These are phyloP conservation scores for Montipora capricornis DNA, from an alignment of 64 coral and sea anemone species.

Conservation along the genomic window DNA sequence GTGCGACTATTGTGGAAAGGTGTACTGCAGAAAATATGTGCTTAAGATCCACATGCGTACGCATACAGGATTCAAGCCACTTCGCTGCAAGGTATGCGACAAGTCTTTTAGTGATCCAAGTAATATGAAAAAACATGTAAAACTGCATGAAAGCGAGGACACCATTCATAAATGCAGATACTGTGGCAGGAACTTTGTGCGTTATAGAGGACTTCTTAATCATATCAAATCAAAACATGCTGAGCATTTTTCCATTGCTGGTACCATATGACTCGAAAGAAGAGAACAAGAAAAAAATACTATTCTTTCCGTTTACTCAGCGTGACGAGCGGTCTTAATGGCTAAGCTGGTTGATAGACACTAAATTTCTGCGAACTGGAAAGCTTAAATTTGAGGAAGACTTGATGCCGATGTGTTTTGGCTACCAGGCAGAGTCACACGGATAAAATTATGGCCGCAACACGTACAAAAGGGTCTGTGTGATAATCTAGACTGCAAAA, in stretches of 20 bases:
- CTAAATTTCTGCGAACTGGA: no score
- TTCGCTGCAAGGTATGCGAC: conserved; percentile 95
- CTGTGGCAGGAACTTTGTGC: conserved; percentile 92
- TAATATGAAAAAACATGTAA: conserved; percentile 99
- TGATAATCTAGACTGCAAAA: no score
- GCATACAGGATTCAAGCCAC: conserved; percentile 97
- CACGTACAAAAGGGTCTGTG: no score
- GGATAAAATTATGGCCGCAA: no score
- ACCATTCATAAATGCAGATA: conserved; percentile 94
- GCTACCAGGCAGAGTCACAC: no score
- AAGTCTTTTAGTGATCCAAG: conserved; percentile 99
- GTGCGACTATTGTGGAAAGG: conserved; percentile 97
- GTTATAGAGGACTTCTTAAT: conserved; percentile 87
- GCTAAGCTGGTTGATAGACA: no score
- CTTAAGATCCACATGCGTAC: conserved; percentile 99
- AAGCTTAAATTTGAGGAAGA: no score
- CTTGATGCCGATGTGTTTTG: no score
- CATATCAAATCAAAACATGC: conserved; percentile 98
- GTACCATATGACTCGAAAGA: not conserved
- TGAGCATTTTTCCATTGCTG: not conserved
- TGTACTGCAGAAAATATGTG: conserved; percentile 96
- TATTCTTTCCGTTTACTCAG: no score
- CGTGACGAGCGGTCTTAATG: no score
- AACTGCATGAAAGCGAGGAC: conserved; percentile 92
- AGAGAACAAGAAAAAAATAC: no score